These are phyloP conservation scores for Telenomus remus DNA, from an alignment of 1,140 invertebrate genomes.

Conservation along the genomic window DNA sequence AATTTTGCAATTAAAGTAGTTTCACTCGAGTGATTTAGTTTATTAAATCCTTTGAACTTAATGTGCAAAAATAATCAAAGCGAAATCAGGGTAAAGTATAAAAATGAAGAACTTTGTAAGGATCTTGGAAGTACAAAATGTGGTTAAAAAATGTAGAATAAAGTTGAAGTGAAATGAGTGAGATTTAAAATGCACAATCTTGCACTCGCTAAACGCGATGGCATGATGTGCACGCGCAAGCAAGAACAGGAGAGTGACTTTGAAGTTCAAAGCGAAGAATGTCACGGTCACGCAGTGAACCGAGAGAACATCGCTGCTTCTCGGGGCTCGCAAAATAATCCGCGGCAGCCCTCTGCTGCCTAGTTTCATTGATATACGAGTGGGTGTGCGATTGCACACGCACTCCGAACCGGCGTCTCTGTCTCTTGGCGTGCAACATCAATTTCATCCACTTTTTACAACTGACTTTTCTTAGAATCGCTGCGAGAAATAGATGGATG, in stretches of 20 bases:
- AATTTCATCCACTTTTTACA: constrained; percentile 40
- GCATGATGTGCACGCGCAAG: constrained; percentile 31
- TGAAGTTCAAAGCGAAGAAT: constrained; percentile 55
- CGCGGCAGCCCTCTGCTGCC: constrained; percentile 18
- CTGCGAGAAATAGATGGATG: constrained; percentile 42
- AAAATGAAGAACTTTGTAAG: too few species aligned
- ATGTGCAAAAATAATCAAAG: too few species aligned
- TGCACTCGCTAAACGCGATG: constrained; percentile 12
- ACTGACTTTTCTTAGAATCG: constrained; percentile 42
- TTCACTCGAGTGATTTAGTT: too few species aligned
- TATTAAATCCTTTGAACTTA: too few species aligned
- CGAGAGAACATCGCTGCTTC: constrained; percentile 36
- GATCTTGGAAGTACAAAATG: too few species aligned
- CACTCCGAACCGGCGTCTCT: constrained; percentile 5
- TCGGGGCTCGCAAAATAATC: constrained; percentile 46
- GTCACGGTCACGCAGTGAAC: constrained; percentile 54
- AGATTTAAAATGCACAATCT: too few species aligned
- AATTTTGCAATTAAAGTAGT: too few species aligned
- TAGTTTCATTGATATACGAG: constrained; percentile 40
- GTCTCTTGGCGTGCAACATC: constrained; percentile 34
- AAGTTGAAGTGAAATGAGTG: too few species aligned
- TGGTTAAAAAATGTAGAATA: too few species aligned
- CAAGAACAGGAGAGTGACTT: constrained; percentile 36
- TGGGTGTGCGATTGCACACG: constrained; percentile 18
- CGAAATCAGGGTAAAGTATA: too few species aligned